Evolutionary conservation across 2,113 vertebrate genomes (phyloP).

Genomic region (Tichodroma muraria): DNA sequence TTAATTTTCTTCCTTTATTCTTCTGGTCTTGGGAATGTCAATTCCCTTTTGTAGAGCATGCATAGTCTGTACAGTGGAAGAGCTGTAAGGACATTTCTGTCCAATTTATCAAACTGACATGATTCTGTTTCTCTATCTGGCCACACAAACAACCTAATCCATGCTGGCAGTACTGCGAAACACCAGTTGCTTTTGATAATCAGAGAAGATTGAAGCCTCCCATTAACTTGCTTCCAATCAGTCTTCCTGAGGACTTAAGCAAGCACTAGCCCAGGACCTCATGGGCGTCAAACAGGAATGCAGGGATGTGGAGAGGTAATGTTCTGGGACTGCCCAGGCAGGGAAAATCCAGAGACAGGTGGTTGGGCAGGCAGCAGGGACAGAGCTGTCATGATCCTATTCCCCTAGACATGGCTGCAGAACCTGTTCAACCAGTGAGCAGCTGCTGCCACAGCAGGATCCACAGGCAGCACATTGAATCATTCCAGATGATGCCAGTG

Average conservation of each 20-base stretch:
- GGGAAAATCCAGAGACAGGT: background rate
- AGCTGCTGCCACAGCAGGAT: background rate
- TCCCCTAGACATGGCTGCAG: background rate
- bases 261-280: background rate
- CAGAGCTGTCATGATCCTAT: background rate
- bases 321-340: background rate
- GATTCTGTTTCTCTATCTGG: background rate
- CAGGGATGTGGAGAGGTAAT: background rate
- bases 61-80: background rate
- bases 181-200: background rate
- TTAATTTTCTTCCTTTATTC: background rate
- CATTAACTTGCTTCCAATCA: background rate
- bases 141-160: background rate
- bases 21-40: fast-evolving
- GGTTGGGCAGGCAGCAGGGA: background rate
- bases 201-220: background rate
- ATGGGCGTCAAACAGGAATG: background rate
- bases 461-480: background rate
- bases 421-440: background rate
- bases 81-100: background rate
- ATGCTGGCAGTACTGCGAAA: too few relatives aligned
- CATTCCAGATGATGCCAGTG: background rate
- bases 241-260: background rate
- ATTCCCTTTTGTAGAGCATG: background rate
- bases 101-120: background rate